Evolutionary conservation across 2,797 vertebrate genomes (phyloP), one percentile per base, ranked within the genome.

Genomic region (Cuculus canorus): DNA sequence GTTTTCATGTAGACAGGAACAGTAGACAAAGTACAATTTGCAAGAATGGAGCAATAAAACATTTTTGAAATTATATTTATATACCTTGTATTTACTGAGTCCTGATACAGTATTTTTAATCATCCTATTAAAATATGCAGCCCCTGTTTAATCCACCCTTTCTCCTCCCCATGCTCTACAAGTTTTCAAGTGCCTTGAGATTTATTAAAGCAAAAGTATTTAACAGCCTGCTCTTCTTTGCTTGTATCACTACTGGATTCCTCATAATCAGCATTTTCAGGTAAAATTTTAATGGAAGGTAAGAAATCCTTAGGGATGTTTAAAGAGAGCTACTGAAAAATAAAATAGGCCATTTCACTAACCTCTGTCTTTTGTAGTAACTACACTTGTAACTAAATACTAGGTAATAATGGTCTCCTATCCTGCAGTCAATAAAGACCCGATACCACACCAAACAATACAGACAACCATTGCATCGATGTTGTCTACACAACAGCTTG

Each of bases 301-400:
- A 86, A 82, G 76, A 95, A 96, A 96, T 93, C 91, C 86, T 92
- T 63, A 88, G 82, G 92, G 96, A 91, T 50, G 60, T 82, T 96
- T 78, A 77, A 82, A 82, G 71, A 88, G 47, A 91, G 57, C 56
- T 80, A 59, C 60, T 86, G 66, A 69, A 94, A 91, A 90, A 50
- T 90, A 90, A 97, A 96, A 94, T 85, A 95, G 95, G 95, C 60
- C 96, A 87, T 90, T 95, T 90, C 71, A 52, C 60, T 97, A 96
- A 97, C 95, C 89, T 86, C 68, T 70, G 64, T 45, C 37, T 93
- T 88, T 90, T 66, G 37, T 54, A 68, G 41, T 50, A 75, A 32
- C 64, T 87, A 52, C 72, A 54, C 16, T 82, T 61, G 43, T 73
- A 86, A 86, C 88, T 82, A 95, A 81, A 84, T 28, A 35, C 8